Base-by-base conservation (phyloP, 2,888 invertebrate species). In the Caradrina clavipalpis region DNA sequence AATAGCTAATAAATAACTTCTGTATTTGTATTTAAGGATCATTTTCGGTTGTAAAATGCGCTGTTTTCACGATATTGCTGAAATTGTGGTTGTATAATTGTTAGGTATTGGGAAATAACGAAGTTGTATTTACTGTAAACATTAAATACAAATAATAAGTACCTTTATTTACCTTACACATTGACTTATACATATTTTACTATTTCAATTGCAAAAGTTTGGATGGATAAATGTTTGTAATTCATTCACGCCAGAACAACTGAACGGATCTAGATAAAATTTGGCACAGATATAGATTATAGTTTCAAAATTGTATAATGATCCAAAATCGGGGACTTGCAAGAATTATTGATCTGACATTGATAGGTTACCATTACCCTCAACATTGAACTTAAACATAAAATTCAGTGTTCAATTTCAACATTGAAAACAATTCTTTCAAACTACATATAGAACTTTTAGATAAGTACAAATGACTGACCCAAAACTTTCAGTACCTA, bases 1-100 rank as follows among this genome's bases (percentile, higher is more conserved):
- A 82, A 80, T 70, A 66, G 61, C 62, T 51, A 61, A 56, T 79
- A 82, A 73, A 82, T 69, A 49, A 69, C 62, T 42, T 45, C 0
- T 26, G 57, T 59, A 53, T 78, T 65, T 78, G 49, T 79, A 79
- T 73, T 74, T 66, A 42, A 58, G n/a, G 22, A 47, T 50, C 6
- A 49, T 74, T 54, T 65, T 31, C 19, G 15, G n/a, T 56, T 17
- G 26, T 66, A 21, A 60, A 60, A n/a, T 19, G 17, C 19, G 10
- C 51, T 47, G 13, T 47, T 57, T 67, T 17, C 21, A 17, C 13
- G 13, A 21, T 22, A 6, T 26, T 74, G 31, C 17, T 57, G 13
- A 47, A 26, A 47, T 57, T 53, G 22, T 26, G 53, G 22, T 26
- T 11, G 10, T 17, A 17, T 45, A 45, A 17, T 45, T 15, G 42